phyloP scores from a whole-genome alignment of 2,888 invertebrate genomes.

The Hirtodrosophila duncani region DNA sequence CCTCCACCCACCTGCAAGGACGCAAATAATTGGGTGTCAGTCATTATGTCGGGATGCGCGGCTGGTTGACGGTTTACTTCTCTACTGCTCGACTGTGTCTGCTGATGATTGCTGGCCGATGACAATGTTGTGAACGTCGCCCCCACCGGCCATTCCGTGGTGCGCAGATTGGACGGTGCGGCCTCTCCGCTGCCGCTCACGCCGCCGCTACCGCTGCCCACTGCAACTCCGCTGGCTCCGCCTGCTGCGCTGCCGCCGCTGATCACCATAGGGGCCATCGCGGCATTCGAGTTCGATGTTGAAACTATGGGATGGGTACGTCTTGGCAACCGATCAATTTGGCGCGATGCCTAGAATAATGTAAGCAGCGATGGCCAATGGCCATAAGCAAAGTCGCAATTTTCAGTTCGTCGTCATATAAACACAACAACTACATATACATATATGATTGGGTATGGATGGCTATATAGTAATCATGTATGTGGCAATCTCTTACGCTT shows the following conservation, averaged over 20 bases:
- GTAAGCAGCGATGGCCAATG: constrained; percentile 32
- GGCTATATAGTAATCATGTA: too few species aligned
- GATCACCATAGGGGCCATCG: constrained; percentile 78
- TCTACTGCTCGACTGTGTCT: constrained; percentile 77
- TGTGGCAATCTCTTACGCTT: too few species aligned
- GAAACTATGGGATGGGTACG: constrained; percentile 85
- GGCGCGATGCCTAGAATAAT: constrained; percentile 85
- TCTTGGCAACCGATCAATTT: constrained; percentile 92
- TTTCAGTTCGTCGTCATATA: constrained; percentile 14
- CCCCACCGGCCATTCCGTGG: constrained; percentile 76
- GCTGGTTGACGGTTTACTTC: constrained; percentile 61
- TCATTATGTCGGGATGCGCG: constrained; percentile 2
- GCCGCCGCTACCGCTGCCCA: constrained; percentile 54
- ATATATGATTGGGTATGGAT: background rate
- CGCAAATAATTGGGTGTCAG: constrained; percentile 6
- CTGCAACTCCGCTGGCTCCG: constrained; percentile 46
- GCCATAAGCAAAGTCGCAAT: constrained; percentile 24
- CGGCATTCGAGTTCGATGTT: constrained; percentile 81
- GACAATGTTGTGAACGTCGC: constrained; percentile 68
- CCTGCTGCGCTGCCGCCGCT: constrained; percentile 75
- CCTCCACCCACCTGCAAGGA: constrained; percentile 56
- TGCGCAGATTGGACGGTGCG: constrained; percentile 65
- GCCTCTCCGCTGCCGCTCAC: constrained; percentile 53
- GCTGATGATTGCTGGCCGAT: constrained; percentile 74
- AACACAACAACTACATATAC: constrained; percentile 7